Evolutionary conservation across 2,113 vertebrate genomes (phyloP).

Genomic region (Paracanthobrama guichenoti): DNA sequence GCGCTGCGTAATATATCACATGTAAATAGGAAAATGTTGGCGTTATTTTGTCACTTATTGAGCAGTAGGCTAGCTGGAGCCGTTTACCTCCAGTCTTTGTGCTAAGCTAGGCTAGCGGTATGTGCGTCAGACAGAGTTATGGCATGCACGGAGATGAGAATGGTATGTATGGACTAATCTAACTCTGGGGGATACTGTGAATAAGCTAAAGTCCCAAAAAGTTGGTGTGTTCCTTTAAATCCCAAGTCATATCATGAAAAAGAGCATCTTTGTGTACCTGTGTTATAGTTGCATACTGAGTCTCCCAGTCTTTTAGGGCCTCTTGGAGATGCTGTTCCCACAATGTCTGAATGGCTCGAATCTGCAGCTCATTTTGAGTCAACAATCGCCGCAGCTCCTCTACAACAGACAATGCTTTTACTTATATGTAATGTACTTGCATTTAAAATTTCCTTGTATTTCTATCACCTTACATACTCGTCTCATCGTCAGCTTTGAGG

Average conservation of each 20-base stretch:
- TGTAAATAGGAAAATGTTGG: no score
- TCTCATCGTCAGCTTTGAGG: slow-evolving; percentile 74
- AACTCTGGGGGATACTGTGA: no score
- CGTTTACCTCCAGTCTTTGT: no score
- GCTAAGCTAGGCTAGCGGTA: no score
- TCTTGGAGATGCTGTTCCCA: slow-evolving; percentile 84
- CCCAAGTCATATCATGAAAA: neutral
- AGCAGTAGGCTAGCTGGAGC: no score
- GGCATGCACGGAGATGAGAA: no score
- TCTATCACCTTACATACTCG: slow-evolving; percentile 61
- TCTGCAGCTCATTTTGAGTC: slow-evolving; percentile 77
- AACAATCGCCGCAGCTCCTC: slow-evolving; percentile 75
- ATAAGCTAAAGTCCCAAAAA: no score
- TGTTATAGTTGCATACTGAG: slow-evolving; percentile 72
- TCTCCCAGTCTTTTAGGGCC: slow-evolving; percentile 81
- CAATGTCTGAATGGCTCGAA: slow-evolving; percentile 71
- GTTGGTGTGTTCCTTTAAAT: no score
- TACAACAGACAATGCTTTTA: slow-evolving; percentile 53
- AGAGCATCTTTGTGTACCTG: slow-evolving; percentile 14
- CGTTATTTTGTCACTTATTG: no score
- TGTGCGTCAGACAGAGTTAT: no score
- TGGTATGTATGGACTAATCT: no score
- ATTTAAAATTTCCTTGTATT: neutral
- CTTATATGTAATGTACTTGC: neutral
- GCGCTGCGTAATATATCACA: no score